Evolutionary conservation across 2,113 vertebrate genomes (phyloP).

Genomic region (Pteruthius melanotis): DNA sequence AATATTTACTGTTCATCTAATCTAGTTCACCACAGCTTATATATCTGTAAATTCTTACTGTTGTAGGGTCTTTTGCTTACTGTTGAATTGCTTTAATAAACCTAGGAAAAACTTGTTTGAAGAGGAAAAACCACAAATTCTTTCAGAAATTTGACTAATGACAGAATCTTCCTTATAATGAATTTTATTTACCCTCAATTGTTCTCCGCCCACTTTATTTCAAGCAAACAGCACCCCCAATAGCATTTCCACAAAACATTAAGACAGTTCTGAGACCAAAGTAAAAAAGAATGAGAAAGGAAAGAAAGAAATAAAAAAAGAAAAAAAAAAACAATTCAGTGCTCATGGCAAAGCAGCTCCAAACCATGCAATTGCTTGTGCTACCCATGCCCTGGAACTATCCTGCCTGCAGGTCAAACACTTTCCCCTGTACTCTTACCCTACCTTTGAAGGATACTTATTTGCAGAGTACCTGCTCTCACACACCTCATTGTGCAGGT

Average conservation of each 20-base stretch:
- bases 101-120: not conserved
- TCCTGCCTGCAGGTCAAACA: slow-evolving; percentile 40
- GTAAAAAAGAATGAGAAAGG: not conserved
- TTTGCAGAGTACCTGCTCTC: slow-evolving; percentile 32
- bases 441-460: not conserved
- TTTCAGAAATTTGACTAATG: slow-evolving; percentile 13
- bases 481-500: slow-evolving; percentile 29
- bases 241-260: slow-evolving; percentile 32
- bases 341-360: slow-evolving; percentile 6
- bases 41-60: not conserved
- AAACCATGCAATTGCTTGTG: not conserved
- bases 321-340: not conserved
- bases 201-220: slow-evolving; percentile 55
- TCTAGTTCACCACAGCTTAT: not conserved
- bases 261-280: slow-evolving; percentile 46
- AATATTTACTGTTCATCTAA: not conserved
- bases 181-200: slow-evolving; percentile 41
- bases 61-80: not conserved
- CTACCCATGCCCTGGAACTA: slow-evolving; percentile 53
- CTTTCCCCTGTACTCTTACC: not conserved
- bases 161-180: slow-evolving; percentile 12
- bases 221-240: slow-evolving; percentile 54
- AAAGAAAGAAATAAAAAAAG: not conserved
- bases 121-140: not conserved
- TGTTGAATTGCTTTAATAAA: not conserved